phyloP scores from a whole-genome alignment of 1,140 invertebrate species.

The Armadillidium nasatum region DNA sequence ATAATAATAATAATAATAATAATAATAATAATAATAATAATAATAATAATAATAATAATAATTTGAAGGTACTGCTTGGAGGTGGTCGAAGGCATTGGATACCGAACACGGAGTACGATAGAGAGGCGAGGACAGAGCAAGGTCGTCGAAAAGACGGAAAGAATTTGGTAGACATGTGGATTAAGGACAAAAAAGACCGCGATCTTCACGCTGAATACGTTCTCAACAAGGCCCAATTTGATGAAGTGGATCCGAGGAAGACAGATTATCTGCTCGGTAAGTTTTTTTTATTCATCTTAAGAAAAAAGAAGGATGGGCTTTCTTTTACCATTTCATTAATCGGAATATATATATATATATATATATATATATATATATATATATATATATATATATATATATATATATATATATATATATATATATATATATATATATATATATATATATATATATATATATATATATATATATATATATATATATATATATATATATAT shows the following conservation, averaged over 20 bases:
- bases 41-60: slow-evolving; percentile 17
- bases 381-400: no score
- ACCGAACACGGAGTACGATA: slow-evolving; percentile 18
- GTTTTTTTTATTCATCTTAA: background rate
- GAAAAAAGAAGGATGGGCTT: no score
- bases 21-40: background rate
- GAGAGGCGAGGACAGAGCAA: slow-evolving; percentile 18
- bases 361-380: no score
- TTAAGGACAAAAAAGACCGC: slow-evolving; percentile 24
- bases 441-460: no score
- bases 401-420: no score
- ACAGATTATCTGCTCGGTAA: slow-evolving; percentile 28
- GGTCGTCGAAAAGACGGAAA: slow-evolving; percentile 19
- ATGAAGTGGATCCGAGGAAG: slow-evolving; percentile 24
- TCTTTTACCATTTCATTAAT: no score
- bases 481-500: no score
- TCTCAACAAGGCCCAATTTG: slow-evolving; percentile 24
- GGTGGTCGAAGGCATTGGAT: slow-evolving; percentile 18
- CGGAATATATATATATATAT: no score
- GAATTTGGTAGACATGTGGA: slow-evolving; percentile 22
- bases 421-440: no score
- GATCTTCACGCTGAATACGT: slow-evolving; percentile 19
- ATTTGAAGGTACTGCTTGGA: slow-evolving; percentile 23
- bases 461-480: no score
- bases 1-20: no score